Evolutionary conservation across 2,113 vertebrate species (phyloP).

Genomic region (Thamnophis sirtalis): DNA sequence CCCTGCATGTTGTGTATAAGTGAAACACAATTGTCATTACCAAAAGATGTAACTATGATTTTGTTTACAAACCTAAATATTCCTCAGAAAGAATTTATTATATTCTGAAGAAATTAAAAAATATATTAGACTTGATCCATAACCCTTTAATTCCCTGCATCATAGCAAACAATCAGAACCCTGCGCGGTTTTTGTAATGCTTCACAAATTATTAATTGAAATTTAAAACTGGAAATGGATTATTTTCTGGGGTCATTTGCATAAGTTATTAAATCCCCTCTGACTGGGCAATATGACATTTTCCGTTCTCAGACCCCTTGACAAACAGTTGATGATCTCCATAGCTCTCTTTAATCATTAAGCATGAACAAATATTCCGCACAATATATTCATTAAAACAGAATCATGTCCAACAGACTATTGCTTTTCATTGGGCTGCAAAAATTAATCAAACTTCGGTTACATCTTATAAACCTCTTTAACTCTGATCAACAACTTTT

Average conservation of each 20-base stretch:
- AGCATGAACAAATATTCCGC: slow-evolving; percentile 25
- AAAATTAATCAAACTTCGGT: slow-evolving; percentile 16
- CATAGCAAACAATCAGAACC: not conserved
- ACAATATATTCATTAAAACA: slow-evolving; percentile 11
- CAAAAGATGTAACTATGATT: not conserved
- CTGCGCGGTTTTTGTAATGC: not conserved
- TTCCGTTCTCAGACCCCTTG: slow-evolving; percentile 12
- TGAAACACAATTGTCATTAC: not conserved
- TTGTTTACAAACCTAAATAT: not conserved
- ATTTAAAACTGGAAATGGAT: slow-evolving; percentile 9
- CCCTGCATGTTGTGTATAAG: not conserved
- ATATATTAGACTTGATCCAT: not conserved
- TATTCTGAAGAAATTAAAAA: not conserved
- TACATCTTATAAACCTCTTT: not conserved
- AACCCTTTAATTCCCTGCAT: slow-evolving; percentile 12
- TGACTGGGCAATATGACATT: slow-evolving; percentile 16
- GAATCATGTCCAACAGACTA: slow-evolving; percentile 15
- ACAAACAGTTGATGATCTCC: slow-evolving; percentile 6
- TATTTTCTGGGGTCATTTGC: slow-evolving; percentile 15
- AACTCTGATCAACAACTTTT: not conserved
- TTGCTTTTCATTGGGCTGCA: not conserved
- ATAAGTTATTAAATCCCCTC: slow-evolving; percentile 19
- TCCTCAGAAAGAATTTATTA: not conserved
- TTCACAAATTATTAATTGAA: slow-evolving; percentile 24
- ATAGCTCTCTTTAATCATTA: slow-evolving; percentile 18